A percentile compares a stretch with the other conserved stretches of the same genome.
phyloP scores from a whole-genome alignment of 35 echinoderm and acorn worm species.

The Acanthaster planci region DNA sequence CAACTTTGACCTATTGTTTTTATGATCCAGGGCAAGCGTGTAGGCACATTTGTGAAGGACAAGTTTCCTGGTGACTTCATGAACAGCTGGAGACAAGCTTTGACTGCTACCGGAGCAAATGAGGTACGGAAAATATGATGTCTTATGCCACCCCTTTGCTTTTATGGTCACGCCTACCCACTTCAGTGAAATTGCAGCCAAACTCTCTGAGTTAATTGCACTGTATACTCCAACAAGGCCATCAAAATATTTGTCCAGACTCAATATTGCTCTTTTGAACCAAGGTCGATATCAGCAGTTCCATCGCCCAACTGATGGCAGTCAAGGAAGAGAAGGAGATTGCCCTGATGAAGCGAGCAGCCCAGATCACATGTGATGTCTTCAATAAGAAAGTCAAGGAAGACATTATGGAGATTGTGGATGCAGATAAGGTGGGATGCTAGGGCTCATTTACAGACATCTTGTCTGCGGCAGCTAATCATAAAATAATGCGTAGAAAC shows the following conservation, averaged over 20 bases:
- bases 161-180: too few species aligned
- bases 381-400: slow-evolving; percentile 97
- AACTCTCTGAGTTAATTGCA: too few species aligned
- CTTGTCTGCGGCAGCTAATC: too few species aligned
- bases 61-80: slow-evolving; percentile 99
- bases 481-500: too few species aligned
- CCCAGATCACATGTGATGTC: slow-evolving; percentile 89
- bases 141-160: too few species aligned
- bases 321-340: slow-evolving; percentile 95
- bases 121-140: slow-evolving; percentile 58
- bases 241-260: too few species aligned
- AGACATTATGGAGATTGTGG: slow-evolving; percentile 95
- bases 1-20: not conserved
- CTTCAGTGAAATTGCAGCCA: not conserved
- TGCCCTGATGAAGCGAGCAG: slow-evolving; percentile 88
- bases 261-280: not conserved
- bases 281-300: slow-evolving; percentile 78
- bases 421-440: slow-evolving; percentile 84
- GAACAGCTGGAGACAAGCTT: slow-evolving; percentile 75
- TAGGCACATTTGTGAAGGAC: slow-evolving; percentile 92
- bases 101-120: slow-evolving; percentile 46
- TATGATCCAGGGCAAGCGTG: slow-evolving; percentile 61
- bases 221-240: too few species aligned
- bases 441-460: too few species aligned
- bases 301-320: slow-evolving; percentile 85